Evolutionary conservation across 2,113 vertebrate genomes (phyloP).

Genomic region (Riparia riparia): DNA sequence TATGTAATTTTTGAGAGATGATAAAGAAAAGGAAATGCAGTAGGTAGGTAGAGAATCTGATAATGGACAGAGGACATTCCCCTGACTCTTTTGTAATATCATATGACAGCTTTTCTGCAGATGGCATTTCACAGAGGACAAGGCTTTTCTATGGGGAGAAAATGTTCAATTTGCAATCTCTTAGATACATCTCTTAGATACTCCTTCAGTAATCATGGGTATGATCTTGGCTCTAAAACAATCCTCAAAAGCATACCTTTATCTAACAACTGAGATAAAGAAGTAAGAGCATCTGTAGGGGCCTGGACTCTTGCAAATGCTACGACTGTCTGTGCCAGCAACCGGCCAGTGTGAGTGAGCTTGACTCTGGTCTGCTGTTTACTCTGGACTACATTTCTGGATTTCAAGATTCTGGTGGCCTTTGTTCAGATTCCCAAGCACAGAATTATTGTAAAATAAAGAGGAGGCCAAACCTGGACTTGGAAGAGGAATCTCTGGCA

Average conservation of each 20-base stretch:
- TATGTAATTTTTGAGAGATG: background rate
- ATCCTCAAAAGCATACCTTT: background rate
- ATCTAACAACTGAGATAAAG: background rate
- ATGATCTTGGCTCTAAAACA: background rate
- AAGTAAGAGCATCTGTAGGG: background rate
- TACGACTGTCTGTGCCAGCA: background rate
- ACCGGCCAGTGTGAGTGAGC: background rate
- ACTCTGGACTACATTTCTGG: slow-evolving; percentile 18
- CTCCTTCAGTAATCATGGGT: background rate
- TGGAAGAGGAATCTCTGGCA: slow-evolving; percentile 38
- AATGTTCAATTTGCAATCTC: background rate
- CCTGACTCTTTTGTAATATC: background rate
- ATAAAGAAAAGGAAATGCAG: background rate
- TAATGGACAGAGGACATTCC: background rate
- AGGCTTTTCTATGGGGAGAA: background rate
- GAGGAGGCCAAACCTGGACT: slow-evolving; percentile 8
- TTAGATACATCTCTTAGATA: background rate
- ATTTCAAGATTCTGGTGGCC: slow-evolving; percentile 51
- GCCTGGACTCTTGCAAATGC: background rate
- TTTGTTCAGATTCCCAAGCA: slow-evolving; percentile 48
- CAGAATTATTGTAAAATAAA: slow-evolving; percentile 44
- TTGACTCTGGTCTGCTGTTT: background rate
- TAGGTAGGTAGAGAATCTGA: background rate
- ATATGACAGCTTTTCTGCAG: background rate
- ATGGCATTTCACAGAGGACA: background rate